Conservation (phyloP, 2,797 vertebrate species). For the Nothura maculosa region DNA sequence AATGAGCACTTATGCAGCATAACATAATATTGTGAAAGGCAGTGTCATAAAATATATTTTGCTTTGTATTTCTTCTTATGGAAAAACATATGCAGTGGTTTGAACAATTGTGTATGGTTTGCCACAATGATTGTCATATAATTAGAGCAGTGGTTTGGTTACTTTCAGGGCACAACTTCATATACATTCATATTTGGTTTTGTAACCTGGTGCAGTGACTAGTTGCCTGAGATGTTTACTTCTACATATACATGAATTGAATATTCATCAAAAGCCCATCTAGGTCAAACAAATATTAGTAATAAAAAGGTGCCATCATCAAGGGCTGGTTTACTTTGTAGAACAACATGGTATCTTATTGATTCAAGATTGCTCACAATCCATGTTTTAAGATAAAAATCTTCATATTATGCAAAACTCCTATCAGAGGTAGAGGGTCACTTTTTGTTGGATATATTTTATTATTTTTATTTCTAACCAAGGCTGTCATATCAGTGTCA, state of each 20-base stretch:
- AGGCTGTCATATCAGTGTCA: not conserved
- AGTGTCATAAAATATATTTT: not conserved
- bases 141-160: conserved; percentile 66
- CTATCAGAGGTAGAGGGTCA: not conserved
- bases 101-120: conserved; percentile 70
- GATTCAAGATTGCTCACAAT: not conserved
- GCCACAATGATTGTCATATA: conserved; percentile 66
- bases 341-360: not conserved
- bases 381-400: not conserved
- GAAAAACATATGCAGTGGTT: conserved; percentile 65
- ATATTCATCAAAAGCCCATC: not conserved
- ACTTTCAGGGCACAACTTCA: conserved; percentile 28
- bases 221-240: not conserved
- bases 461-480: not conserved
- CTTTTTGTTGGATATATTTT: not conserved
- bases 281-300: not conserved
- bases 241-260: not conserved
- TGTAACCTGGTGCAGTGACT: conserved; percentile 32
- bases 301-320: not conserved
- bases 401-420: not conserved
- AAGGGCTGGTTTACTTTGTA: not conserved
- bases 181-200: conserved; percentile 27
- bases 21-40: conserved; percentile 21
- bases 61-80: conserved; percentile 54
- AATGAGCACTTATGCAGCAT: not conserved